Conservation (phyloP, 2,113 vertebrate species). For the Poeciliopsis occidentalis region DNA sequence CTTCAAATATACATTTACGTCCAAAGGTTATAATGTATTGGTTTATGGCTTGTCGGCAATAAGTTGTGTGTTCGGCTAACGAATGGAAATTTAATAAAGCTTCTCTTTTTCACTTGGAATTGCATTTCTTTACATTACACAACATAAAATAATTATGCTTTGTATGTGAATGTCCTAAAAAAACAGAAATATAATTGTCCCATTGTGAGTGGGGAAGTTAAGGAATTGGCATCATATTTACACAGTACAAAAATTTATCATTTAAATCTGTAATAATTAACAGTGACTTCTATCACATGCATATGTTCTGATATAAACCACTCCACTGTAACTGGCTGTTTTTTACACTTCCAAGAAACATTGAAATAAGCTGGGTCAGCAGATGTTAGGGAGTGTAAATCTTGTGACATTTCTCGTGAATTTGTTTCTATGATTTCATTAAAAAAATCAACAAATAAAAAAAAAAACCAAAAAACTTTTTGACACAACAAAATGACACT, state of each 20-base stretch:
- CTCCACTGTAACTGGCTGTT: neutral
- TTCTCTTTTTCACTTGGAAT: neutral
- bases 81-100: neutral
- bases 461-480: neutral
- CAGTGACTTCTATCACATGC: neutral
- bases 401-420: neutral
- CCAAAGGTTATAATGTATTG: neutral
- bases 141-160: no score
- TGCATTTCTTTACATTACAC: neutral
- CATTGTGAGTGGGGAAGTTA: no score
- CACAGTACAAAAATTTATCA: no score
- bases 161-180: no score
- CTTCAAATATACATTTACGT: conserved; percentile 29
- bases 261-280: no score
- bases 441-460: neutral
- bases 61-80: neutral
- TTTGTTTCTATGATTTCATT: neutral
- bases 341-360: neutral
- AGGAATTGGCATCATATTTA: no score
- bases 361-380: neutral
- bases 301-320: neutral
- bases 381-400: neutral
- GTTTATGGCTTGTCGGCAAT: neutral
- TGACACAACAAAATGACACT: neutral
- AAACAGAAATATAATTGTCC: no score